Base-by-base conservation (phyloP, 2,113 vertebrate genomes). In the Hippocampus mohnikei region DNA sequence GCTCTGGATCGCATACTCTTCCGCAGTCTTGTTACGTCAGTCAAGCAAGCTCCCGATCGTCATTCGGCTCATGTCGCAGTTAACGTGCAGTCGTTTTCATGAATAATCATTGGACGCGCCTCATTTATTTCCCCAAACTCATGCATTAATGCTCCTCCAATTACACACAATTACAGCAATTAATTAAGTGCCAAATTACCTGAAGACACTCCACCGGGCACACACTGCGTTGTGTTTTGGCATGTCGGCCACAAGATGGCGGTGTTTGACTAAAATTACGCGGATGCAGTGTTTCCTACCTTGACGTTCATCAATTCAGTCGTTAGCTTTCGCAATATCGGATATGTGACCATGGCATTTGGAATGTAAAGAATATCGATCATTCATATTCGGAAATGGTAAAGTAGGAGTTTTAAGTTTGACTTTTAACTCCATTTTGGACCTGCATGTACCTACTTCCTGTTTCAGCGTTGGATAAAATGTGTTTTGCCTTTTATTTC, bases 141-240 rank as follows among this genome's bases (percentile, higher is more conserved):
- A 0, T 69, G 63, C 62, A 77, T 82, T 67, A 85, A 73, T 46
- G 23, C 74, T 70, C 70, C 77, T 81, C 33, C 76, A 87, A 84
- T 88, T 88, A 89, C 44, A 66, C 73, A 65, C 74, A 83, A 87
- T 87, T 78, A 87, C 77, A 78, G 71, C 70, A 81, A 81, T 81
- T 87, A 81, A 87, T 88, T 84, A 82, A 77, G 77, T 66, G 75
- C 73, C 67, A 83, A 86, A 88, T 89, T 83, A 81, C 81, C 83
- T 83, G 75, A 80, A 70, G 78, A 72, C 72, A n/a, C 76, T 80
- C 72, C 70, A 77, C 42, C 80, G 71, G 80, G 67, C 68, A 48
- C 69, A 23, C 23, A 23, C 10, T 27, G 7, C 13, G n/a, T 0
- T 82, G 88, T 73, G 78, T n/a, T 86, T 84, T 23, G 74, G 41